phyloP scores from a whole-genome alignment of 1,140 invertebrate species.

The Lanistes nyassanus region DNA sequence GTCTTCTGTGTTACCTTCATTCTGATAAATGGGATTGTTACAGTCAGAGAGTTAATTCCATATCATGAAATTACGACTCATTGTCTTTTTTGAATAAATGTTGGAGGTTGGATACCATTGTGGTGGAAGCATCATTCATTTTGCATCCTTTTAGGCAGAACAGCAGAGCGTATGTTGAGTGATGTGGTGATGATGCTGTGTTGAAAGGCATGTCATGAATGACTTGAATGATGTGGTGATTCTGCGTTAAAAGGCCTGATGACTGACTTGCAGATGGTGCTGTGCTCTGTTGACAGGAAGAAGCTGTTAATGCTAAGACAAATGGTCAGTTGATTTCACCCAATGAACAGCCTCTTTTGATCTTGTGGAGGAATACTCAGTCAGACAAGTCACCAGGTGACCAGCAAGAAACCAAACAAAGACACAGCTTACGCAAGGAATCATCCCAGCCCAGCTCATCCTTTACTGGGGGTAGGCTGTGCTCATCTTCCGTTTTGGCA shows the following conservation, averaged over 20 bases:
- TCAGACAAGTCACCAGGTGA: constrained; percentile 19
- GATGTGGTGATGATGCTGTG: not conserved
- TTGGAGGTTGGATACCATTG: not conserved
- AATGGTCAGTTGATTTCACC: constrained; percentile 39
- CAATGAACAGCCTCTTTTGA: constrained; percentile 40
- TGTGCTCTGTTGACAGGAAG: constrained; percentile 43
- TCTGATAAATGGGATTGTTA: not conserved
- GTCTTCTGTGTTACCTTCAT: constrained; percentile 26
- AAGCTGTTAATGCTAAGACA: constrained; percentile 49
- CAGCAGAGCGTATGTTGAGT: not conserved
- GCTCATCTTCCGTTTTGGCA: not conserved
- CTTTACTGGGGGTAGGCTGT: not conserved
- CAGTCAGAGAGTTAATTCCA: not conserved
- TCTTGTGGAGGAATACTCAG: constrained; percentile 48
- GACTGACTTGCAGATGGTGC: not conserved
- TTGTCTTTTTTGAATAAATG: not conserved
- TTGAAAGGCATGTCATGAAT: too few relatives aligned
- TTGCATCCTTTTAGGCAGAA: not conserved
- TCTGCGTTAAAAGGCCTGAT: not conserved
- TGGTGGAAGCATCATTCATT: not conserved
- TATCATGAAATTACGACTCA: not conserved
- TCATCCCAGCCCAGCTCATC: not conserved
- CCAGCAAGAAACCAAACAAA: not conserved
- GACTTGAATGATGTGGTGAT: not conserved
- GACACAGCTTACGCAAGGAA: not conserved